These are phyloP conservation scores for Typhlomys cinereus DNA, from an alignment of 2,113 vertebrate species.

Conservation along the genomic window DNA sequence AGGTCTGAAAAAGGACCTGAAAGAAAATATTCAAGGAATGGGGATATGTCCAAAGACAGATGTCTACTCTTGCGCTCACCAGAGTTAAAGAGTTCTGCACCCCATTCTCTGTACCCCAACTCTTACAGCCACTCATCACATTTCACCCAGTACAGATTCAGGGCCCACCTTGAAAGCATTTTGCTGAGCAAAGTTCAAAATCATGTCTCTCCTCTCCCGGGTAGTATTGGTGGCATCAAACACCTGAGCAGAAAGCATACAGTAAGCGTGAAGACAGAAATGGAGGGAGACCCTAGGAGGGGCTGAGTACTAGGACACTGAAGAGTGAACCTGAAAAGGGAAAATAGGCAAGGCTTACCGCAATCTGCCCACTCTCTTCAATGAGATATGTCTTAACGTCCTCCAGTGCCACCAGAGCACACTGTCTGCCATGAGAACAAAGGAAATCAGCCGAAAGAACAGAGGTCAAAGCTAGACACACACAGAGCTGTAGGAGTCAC, in stretches of 20 bases:
- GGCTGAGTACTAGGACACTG: neutral
- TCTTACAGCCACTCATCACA: neutral
- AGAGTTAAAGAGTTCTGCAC: neutral
- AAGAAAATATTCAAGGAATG: slow-evolving; percentile 7
- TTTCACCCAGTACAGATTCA: neutral
- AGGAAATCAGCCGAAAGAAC: neutral
- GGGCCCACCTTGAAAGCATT: slow-evolving; percentile 93
- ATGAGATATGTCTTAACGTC: slow-evolving; percentile 94
- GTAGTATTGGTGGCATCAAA: slow-evolving; percentile 99
- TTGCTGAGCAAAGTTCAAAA: slow-evolving; percentile 92
- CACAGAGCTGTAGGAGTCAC: fast-evolving
- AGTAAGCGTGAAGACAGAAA: neutral
- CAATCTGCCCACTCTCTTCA: slow-evolving; percentile 94
- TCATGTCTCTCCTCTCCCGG: slow-evolving; percentile 95
- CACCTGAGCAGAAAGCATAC: slow-evolving; percentile 85
- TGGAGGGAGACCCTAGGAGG: neutral
- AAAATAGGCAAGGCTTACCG: slow-evolving; percentile 86
- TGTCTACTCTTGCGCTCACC: neutral
- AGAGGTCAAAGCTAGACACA: neutral
- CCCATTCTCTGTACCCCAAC: too few species aligned
- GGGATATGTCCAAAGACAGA: neutral
- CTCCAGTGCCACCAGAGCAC: slow-evolving; percentile 94
- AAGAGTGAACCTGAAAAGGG: too few species aligned
- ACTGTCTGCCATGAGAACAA: slow-evolving; percentile 86
- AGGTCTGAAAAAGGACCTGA: slow-evolving; percentile 42